phyloP scores from a whole-genome alignment of 53 echinoderm and acorn worm genomes.

The Pentamera pediparva region DNA sequence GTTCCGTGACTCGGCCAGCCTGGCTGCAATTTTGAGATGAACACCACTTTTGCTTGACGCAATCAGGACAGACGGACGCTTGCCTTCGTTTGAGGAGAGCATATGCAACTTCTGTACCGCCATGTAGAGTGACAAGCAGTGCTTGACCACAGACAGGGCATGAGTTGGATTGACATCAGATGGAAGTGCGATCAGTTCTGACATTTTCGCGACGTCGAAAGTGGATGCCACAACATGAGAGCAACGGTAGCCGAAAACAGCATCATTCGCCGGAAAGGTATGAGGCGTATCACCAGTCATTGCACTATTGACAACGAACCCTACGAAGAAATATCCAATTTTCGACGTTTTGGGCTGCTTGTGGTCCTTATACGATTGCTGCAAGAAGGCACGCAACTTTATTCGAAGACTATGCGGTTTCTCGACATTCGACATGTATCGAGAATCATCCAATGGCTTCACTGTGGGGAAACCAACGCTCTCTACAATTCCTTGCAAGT shows the following conservation, averaged over 20 bases:
- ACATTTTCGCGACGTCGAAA: neutral
- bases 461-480: too few species aligned
- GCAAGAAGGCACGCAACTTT: neutral
- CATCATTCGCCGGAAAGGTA: neutral
- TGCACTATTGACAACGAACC: neutral
- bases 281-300: neutral
- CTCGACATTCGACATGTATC: neutral
- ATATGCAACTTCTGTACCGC: neutral
- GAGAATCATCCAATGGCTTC: neutral
- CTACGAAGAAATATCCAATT: neutral
- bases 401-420: neutral
- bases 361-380: neutral
- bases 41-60: too few species aligned
- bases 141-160: neutral
- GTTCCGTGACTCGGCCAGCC: neutral
- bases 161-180: neutral
- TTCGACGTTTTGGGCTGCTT: neutral
- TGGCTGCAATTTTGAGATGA: too few species aligned
- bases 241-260: neutral
- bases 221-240: neutral
- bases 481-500: neutral
- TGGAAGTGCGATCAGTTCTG: neutral
- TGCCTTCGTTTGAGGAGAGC: too few species aligned
- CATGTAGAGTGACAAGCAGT: neutral
- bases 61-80: too few species aligned